A percentile compares a stretch with the other conserved stretches of the same genome.
phyloP scores from a whole-genome alignment of 2,888 invertebrate species.

The Barypeithes pellucidus region DNA sequence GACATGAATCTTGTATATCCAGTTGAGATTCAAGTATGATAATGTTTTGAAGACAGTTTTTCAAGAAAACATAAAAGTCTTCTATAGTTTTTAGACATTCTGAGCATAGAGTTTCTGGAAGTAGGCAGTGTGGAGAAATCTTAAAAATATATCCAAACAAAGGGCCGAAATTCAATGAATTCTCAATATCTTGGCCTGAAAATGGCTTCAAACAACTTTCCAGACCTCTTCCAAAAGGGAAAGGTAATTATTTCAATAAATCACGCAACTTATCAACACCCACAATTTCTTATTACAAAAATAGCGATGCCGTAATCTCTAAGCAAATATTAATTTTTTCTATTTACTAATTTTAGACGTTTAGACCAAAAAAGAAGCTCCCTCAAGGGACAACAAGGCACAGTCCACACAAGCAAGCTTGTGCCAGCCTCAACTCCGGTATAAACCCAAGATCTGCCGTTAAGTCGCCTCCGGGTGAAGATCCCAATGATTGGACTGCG shows the following conservation, averaged over 20 bases:
- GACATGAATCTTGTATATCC: slow-evolving; percentile 67
- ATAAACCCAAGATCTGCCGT: slow-evolving; percentile 89
- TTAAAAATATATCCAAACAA: slow-evolving; percentile 24
- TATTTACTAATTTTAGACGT: slow-evolving; percentile 78
- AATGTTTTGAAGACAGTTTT: slow-evolving; percentile 67
- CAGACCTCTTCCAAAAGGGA: slow-evolving; percentile 86
- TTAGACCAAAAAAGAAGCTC: slow-evolving; percentile 90
- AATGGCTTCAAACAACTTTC: slow-evolving; percentile 81
- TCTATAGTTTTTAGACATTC: slow-evolving; percentile 66
- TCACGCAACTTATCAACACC: not conserved
- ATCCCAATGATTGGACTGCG: slow-evolving; percentile 92
- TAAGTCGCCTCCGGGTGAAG: slow-evolving; percentile 86
- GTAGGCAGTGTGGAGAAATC: slow-evolving; percentile 66
- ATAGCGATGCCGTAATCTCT: slow-evolving; percentile 43
- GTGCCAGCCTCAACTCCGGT: slow-evolving; percentile 91
- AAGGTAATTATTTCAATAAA: slow-evolving; percentile 72
- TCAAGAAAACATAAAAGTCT: slow-evolving; percentile 67
- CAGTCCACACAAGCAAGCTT: slow-evolving; percentile 91
- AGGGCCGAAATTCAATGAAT: slow-evolving; percentile 5
- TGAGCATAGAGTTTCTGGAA: slow-evolving; percentile 68
- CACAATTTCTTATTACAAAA: slow-evolving; percentile 25
- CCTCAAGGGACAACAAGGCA: slow-evolving; percentile 90
- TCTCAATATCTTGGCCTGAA: not conserved
- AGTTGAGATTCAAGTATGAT: slow-evolving; percentile 67
- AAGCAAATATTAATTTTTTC: slow-evolving; percentile 28